Base-by-base conservation (phyloP, 2,888 invertebrate species). In the Chesias legatella region DNA sequence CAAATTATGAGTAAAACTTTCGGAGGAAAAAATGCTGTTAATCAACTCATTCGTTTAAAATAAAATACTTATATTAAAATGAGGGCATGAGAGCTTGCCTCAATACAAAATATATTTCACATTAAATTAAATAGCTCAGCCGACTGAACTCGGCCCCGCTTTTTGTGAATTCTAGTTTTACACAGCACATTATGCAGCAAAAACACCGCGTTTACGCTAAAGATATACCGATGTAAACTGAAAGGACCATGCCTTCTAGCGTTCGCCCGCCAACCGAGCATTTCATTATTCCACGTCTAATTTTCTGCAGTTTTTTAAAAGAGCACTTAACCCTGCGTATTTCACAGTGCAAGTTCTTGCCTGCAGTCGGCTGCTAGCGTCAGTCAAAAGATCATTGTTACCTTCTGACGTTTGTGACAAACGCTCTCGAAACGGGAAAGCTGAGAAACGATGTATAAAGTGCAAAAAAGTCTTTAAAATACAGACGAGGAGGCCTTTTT, bases 321-420 rank as follows among this genome's bases (percentile, higher is more conserved):
- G 60, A 60, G 63, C 63, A 54, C 63, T 67, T 58, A 72, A 67
- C 60, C 60, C 57, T 60, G 63, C 61, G 56, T 51, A 63, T 64
- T 63, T 66, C 36, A 38, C 43, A 23, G 43, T 43, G 22, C 58
- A 44, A 32, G 37, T 48, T 41, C 32, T 59, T 49, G 64, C 64
- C 51, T 32, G 45, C 37, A 64, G 67, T 61, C 64, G 52, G 52
- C 60, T 53, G 58, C 63, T 52, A 51, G 56, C 60, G 61, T 61
- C 64, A 65, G 73, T 81, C 75, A 79, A 83, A 82, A 79, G 80
- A 74, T 73, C 77, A 81, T 80, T 82, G 82, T 83, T 67, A 57
- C 56, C 48, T 51, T 60, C 67, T 60, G 58, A 63, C 68, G 63
- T 50, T 56, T 73, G 73, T 73, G 58, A 67, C 69, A 71, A 76